These are phyloP conservation scores for Lucilia cuprina DNA, from an alignment of 1,140 invertebrate genomes.

Conservation along the genomic window DNA sequence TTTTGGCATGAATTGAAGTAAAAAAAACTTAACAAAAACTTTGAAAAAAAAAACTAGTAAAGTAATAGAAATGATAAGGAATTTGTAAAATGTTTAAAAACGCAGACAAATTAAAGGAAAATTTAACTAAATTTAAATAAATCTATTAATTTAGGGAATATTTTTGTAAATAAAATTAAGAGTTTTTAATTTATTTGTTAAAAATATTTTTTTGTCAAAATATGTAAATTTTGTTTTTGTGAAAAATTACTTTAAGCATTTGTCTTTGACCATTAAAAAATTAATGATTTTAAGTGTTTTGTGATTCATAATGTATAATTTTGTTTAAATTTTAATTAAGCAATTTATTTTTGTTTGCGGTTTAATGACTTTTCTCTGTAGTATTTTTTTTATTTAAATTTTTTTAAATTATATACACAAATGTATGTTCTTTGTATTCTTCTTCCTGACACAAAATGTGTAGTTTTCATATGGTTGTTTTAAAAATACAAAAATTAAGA, in stretches of 20 bases:
- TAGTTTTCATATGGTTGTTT: background rate
- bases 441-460: background rate
- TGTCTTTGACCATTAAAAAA: background rate
- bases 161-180: too few relatives aligned
- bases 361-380: background rate
- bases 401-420: background rate
- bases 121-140: background rate
- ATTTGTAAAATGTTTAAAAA: background rate
- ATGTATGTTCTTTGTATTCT: background rate
- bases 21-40: background rate
- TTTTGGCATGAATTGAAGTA: constrained; percentile 17
- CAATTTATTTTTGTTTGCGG: background rate
- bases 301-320: background rate
- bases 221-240: background rate
- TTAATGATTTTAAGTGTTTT: background rate
- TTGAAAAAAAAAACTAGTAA: background rate
- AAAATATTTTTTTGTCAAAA: too few relatives aligned
- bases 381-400: background rate
- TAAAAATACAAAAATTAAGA: background rate
- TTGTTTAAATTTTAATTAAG: background rate
- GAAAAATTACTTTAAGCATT: background rate
- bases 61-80: background rate
- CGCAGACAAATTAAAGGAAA: too few relatives aligned
- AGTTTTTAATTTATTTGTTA: too few relatives aligned
- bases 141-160: background rate